Evolutionary conservation across 1,140 invertebrate species (phyloP).

Genomic region (Papilio polyxenes): DNA sequence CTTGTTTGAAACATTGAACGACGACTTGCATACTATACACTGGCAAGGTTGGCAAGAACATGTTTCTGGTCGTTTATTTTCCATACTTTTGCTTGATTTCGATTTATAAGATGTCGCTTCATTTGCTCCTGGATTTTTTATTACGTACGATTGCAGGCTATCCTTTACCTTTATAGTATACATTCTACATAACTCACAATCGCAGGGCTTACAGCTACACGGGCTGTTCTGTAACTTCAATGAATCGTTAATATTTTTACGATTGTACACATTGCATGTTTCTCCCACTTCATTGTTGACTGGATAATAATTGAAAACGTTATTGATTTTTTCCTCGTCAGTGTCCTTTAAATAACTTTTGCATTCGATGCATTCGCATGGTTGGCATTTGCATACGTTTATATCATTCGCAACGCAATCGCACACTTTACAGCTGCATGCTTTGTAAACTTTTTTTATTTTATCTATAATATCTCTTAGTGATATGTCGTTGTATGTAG

Average conservation of each 20-base stretch:
- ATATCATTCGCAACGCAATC: slow-evolving; percentile 56
- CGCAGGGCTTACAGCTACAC: slow-evolving; percentile 56
- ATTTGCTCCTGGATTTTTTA: not conserved
- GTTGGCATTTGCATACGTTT: slow-evolving; percentile 53
- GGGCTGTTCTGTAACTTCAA: not conserved
- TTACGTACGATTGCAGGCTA: not conserved
- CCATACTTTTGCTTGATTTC: slow-evolving; percentile 5
- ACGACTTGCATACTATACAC: slow-evolving; percentile 8
- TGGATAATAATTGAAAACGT: slow-evolving; percentile 18
- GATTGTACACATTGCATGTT: not conserved
- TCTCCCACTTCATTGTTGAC: not conserved
- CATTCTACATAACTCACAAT: slow-evolving; percentile 50
- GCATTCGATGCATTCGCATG: slow-evolving; percentile 59
- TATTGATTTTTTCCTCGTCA: slow-evolving; percentile 27
- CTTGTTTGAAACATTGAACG: slow-evolving; percentile 13
- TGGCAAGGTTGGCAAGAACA: slow-evolving; percentile 21
- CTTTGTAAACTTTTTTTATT: slow-evolving; percentile 64
- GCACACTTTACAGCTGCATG: slow-evolving; percentile 70
- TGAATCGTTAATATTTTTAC: not conserved
- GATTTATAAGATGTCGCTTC: slow-evolving; percentile 35
- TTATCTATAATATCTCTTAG: slow-evolving; percentile 58
- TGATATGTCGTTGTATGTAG: slow-evolving; percentile 41
- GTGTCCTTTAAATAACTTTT: slow-evolving; percentile 39
- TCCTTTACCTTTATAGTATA: slow-evolving; percentile 23
- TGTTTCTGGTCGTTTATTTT: slow-evolving; percentile 29